Conservation (phyloP, 2,113 vertebrate genomes). For the Brachyhypopomus occidentalis region DNA sequence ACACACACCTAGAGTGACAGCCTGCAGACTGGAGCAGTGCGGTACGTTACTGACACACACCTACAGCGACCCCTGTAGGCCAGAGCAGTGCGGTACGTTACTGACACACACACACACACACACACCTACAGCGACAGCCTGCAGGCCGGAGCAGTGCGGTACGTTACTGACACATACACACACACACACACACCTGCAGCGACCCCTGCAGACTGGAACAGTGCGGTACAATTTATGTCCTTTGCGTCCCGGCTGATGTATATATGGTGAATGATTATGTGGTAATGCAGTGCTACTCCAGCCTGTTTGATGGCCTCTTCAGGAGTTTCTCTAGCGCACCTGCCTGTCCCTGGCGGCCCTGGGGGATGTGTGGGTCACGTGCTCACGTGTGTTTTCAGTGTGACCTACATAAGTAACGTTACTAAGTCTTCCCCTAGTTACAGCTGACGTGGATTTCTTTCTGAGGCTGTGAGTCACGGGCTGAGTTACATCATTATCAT, state of each 20-base stretch:
- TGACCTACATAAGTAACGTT: constrained; percentile 73
- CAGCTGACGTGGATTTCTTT: constrained; percentile 70
- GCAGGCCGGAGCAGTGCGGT: neutral
- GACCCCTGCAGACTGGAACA: neutral
- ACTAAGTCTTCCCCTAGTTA: constrained; percentile 71
- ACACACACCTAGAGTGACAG: constrained; percentile 67
- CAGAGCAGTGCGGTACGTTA: constrained; percentile 82
- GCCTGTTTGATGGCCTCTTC: neutral
- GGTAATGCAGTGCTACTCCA: neutral
- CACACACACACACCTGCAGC: too few species aligned
- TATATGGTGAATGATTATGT: neutral
- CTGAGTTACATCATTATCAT: constrained; percentile 70
- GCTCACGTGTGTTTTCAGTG: constrained; percentile 69
- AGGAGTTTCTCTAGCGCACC: neutral
- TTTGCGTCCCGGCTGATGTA: constrained; percentile 26
- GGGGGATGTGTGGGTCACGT: constrained; percentile 19
- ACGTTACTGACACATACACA: too few species aligned
- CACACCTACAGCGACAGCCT: neutral
- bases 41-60: constrained; percentile 78
- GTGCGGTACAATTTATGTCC: neutral
- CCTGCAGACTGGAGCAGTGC: constrained; percentile 75
- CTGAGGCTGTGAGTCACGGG: constrained; percentile 46
- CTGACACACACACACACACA: neutral
- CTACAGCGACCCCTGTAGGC: too few species aligned
- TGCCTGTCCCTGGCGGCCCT: constrained; percentile 5